A percentile compares a stretch with the other conserved stretches of the same genome.
phyloP scores from a whole-genome alignment of 2,888 invertebrate species.

The Archips xylosteana region DNA sequence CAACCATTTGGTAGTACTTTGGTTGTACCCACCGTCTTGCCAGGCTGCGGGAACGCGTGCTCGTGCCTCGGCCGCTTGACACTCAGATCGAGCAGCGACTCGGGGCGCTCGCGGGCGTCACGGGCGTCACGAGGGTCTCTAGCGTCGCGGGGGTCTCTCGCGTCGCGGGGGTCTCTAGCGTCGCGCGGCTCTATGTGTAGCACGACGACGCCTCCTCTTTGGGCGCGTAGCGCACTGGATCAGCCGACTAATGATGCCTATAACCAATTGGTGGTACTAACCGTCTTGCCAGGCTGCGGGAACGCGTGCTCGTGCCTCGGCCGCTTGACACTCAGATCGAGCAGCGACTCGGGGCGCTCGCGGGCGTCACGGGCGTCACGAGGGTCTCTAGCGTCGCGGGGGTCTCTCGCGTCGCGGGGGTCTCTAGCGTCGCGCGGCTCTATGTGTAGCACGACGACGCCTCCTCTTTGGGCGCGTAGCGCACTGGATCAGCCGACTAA shows the following conservation, averaged over 20 bases:
- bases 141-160: no score
- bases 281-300: slow-evolving; percentile 64
- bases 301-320: slow-evolving; percentile 42
- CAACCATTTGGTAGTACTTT: slow-evolving; percentile 36
- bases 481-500: slow-evolving; percentile 48
- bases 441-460: slow-evolving; percentile 86
- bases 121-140: no score
- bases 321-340: slow-evolving; percentile 68
- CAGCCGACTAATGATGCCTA: no score
- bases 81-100: slow-evolving; percentile 83
- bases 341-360: slow-evolving; percentile 84
- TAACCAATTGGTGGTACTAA: slow-evolving; percentile 45
- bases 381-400: no score
- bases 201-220: slow-evolving; percentile 88
- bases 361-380: no score
- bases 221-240: slow-evolving; percentile 69
- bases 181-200: slow-evolving; percentile 81
- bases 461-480: slow-evolving; percentile 83
- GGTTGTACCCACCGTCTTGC: slow-evolving; percentile 60
- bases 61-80: slow-evolving; percentile 48
- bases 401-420: no score
- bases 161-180: no score
- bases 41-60: slow-evolving; percentile 51
- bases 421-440: slow-evolving; percentile 77
- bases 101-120: slow-evolving; percentile 77